Conservation (phyloP, 1,140 invertebrate species). For the Drosophila ambigua region DNA sequence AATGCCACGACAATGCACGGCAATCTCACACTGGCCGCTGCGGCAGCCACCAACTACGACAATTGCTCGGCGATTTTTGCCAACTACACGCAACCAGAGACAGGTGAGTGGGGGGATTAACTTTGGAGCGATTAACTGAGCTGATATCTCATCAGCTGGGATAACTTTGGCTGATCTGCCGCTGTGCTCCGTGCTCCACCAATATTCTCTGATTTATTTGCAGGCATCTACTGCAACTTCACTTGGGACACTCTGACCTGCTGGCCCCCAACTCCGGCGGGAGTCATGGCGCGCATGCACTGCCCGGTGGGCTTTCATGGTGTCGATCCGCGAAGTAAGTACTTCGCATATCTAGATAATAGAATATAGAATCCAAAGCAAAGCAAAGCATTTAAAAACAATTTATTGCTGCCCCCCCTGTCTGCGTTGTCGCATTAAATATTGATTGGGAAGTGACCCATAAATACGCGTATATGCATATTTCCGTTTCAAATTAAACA, state of each 20-base stretch:
- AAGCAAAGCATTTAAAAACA: no score
- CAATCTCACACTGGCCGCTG: slow-evolving; percentile 51
- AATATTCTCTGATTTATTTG: neutral
- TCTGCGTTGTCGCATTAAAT: neutral
- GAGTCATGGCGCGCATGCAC: slow-evolving; percentile 86
- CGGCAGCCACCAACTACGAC: slow-evolving; percentile 61
- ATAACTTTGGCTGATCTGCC: neutral
- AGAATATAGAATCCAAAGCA: no score
- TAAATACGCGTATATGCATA: neutral
- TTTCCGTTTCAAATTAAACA: neutral
- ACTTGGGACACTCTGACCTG: slow-evolving; percentile 90
- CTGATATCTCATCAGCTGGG: no score
- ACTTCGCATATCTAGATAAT: neutral
- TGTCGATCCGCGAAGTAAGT: slow-evolving; percentile 90
- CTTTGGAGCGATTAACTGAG: no score
- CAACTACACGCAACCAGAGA: slow-evolving; percentile 75
- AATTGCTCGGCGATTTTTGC: slow-evolving; percentile 73
- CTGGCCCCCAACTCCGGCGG: slow-evolving; percentile 90
- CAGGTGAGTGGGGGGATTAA: slow-evolving; percentile 51
- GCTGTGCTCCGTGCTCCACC: neutral
- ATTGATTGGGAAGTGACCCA: no score
- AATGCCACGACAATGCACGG: slow-evolving; percentile 24
- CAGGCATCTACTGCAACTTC: slow-evolving; percentile 86
- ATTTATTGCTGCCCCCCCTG: neutral
- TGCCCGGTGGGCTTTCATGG: slow-evolving; percentile 89